Evolutionary conservation across 2,888 invertebrate species (phyloP).

Genomic region (Latheticus oryzae): DNA sequence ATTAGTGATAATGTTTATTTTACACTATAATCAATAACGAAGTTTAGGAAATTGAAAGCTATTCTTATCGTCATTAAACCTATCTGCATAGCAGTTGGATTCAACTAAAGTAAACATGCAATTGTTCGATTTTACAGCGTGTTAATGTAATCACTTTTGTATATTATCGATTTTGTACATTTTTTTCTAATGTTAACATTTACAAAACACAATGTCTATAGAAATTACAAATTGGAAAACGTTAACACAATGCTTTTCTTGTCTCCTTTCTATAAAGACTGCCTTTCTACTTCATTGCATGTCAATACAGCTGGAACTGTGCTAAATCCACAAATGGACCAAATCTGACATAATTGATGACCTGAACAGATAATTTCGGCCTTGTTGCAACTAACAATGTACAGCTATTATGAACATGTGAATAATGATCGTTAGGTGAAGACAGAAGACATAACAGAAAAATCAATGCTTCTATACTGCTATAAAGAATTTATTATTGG

Average conservation of each 20-base stretch:
- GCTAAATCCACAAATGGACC: conserved; percentile 28
- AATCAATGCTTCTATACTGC: no score
- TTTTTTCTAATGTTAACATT: no score
- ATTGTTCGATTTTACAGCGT: conserved; percentile 2
- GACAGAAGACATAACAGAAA: no score
- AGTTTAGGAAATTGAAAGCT: conserved; percentile 7
- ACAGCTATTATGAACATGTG: not conserved
- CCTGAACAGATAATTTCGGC: conserved; percentile 24
- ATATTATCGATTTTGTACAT: no score
- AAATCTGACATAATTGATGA: conserved; percentile 32
- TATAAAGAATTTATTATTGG: no score
- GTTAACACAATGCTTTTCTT: conserved; percentile 7
- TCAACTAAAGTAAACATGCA: conserved; percentile 7
- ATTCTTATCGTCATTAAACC: conserved; percentile 3
- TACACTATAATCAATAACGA: no score
- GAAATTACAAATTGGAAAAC: conserved; percentile 16
- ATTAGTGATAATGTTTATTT: no score
- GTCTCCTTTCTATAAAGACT: conserved; percentile 2
- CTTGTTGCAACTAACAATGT: conserved; percentile 32
- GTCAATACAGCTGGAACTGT: conserved; percentile 4
- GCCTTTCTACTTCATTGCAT: conserved; percentile 14
- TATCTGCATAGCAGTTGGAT: no score
- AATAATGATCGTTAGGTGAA: no score
- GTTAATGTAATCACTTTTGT: no score
- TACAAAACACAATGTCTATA: no score